Conservation (phyloP, 1,140 invertebrate genomes). For the Conopomorpha cramerella region DNA sequence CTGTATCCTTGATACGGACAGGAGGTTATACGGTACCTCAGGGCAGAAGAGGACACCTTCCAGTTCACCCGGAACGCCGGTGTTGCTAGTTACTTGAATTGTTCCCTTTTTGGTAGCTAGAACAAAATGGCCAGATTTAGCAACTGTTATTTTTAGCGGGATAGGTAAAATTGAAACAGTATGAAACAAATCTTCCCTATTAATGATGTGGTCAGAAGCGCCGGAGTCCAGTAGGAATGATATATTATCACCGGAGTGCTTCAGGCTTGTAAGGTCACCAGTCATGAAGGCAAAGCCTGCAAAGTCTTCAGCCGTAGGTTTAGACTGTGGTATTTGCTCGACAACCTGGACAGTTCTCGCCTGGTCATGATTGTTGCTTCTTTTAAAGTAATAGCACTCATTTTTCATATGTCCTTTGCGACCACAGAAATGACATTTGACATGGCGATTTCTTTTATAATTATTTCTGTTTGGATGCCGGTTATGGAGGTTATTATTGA, state of each 20-base stretch:
- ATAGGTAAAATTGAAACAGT: conserved; percentile 9
- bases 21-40: too few relatives aligned
- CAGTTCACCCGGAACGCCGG: conserved; percentile 8
- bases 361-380: conserved; percentile 4
- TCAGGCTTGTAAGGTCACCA: conserved; percentile 6
- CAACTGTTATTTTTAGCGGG: too few relatives aligned
- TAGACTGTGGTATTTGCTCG: conserved; percentile 3
- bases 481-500: background rate
- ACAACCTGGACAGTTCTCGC: conserved; percentile 5
- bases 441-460: conserved; percentile 4
- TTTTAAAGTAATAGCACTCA: conserved; percentile 17
- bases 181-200: conserved; percentile 16
- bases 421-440: conserved; percentile 19
- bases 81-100: conserved; percentile 10
- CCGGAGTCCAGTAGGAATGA: conserved; percentile 28
- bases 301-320: background rate
- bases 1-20: too few relatives aligned
- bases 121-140: conserved; percentile 17
- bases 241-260: too few relatives aligned
- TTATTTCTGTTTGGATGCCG: conserved; percentile 7
- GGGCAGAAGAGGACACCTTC: conserved; percentile 9
- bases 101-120: conserved; percentile 16
- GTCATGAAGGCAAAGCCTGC: conserved; percentile 12
- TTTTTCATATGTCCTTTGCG: conserved; percentile 16
- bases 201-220: conserved; percentile 27